These are phyloP conservation scores for Brachionus plicatilis DNA, from an alignment of 1,140 invertebrate species.

Conservation along the genomic window DNA sequence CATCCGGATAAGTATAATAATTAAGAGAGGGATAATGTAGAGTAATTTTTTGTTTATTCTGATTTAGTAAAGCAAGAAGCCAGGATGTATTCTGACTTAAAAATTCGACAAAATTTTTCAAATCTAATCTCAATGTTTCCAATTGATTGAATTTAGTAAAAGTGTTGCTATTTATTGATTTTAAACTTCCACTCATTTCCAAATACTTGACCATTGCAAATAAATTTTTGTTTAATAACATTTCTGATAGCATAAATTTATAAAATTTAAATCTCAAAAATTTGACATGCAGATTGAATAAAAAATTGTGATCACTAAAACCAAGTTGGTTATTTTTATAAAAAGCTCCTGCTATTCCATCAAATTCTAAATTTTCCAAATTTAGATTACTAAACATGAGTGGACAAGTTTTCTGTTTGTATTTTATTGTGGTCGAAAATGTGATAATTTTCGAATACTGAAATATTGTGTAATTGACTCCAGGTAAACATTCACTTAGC, in stretches of 20 bases:
- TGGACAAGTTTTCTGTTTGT: background rate
- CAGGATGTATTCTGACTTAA: background rate
- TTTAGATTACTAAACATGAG: background rate
- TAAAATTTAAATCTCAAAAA: no score
- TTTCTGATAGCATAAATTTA: no score
- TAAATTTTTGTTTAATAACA: no score
- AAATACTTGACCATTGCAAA: no score
- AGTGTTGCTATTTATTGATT: no score
- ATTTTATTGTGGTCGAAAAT: background rate
- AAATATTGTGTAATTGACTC: background rate
- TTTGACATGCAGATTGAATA: no score
- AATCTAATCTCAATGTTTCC: no score
- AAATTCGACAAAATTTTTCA: no score
- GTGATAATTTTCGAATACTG: background rate
- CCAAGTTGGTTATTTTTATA: background rate
- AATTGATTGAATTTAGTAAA: no score
- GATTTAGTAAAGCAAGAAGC: background rate
- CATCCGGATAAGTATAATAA: background rate
- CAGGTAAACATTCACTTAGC: no score
- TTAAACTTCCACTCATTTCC: no score
- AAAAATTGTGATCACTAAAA: background rate
- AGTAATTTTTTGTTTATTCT: background rate
- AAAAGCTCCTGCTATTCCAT: background rate
- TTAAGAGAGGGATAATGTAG: background rate
- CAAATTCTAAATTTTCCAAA: background rate